These are phyloP conservation scores for Anoplius nigerrimus DNA, from an alignment of 2,888 invertebrate species.

Conservation along the genomic window DNA sequence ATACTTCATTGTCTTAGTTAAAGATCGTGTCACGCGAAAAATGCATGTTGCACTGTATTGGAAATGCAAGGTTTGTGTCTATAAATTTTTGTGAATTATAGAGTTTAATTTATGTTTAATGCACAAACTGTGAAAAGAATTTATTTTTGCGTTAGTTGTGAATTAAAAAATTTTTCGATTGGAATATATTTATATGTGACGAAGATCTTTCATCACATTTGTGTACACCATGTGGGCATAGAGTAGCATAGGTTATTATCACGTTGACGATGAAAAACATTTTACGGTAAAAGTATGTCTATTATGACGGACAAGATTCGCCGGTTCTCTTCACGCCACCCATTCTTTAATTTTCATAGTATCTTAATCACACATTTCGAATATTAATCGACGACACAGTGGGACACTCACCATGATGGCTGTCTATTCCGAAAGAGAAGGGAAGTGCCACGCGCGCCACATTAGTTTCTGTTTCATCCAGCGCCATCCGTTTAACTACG, in stretches of 20 bases:
- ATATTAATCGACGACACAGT: not conserved
- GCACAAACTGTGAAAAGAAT: not conserved
- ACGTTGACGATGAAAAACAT: conserved; percentile 3
- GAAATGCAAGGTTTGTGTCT: too few species aligned
- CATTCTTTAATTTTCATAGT: not conserved
- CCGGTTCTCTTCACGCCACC: not conserved
- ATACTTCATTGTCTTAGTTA: too few species aligned
- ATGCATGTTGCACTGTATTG: too few species aligned
- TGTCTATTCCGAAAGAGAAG: conserved; percentile 65
- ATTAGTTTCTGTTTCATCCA: not conserved
- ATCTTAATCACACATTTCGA: not conserved
- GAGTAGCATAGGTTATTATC: conserved; percentile 23
- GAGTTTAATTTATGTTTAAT: too few species aligned
- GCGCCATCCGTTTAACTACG: conserved; percentile 30
- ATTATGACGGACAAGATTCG: not conserved
- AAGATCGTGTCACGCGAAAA: too few species aligned
- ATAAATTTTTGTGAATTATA: too few species aligned
- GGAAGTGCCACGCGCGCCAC: conserved; percentile 53
- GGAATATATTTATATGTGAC: not conserved
- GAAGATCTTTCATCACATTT: not conserved
- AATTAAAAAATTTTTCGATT: too few species aligned
- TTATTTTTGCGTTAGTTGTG: conserved; percentile 3
- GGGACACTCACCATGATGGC: conserved; percentile 73
- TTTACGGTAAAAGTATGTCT: not conserved
- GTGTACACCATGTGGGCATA: conserved; percentile 38